Base-by-base conservation (phyloP, 2,113 vertebrate genomes). In the Spheniscus mendiculus region DNA sequence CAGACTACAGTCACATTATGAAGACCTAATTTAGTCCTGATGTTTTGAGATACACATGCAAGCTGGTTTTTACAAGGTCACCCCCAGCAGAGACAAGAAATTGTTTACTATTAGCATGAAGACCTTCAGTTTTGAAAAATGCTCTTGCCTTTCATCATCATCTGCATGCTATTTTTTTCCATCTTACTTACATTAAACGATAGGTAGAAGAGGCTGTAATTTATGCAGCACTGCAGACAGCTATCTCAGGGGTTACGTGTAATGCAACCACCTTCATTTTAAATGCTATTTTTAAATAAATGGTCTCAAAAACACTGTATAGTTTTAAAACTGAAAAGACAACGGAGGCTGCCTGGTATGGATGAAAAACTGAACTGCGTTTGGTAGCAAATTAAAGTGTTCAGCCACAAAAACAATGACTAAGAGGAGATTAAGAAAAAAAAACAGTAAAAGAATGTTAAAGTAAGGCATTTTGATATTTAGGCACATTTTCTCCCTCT, bases 31-130 rank as follows among this genome's bases (percentile, higher is more conserved):
- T 93, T 85, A 87, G 93, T 20, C 78, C 89, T 62, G 61, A 49
- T 93, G 91, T 85, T 92, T 90, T 56, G 65, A 89, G 80, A 89
- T 63, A 56, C 80, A 56, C 80, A 59, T 7, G 58, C 81, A 91
- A 80, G 65, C 77, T 82, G 50, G 15, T 73, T 89, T 85, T 36
- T 7, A 30, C 81, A 97, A 96, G 95, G 96, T 96, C 89, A 97
- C 62, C 91, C 63, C 84, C 84, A 65, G 55, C 69, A 87, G 72
- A 92, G 77, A n/a, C 23, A 15, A 74, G 65, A 63, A 17, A 4
- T 73, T 56, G 80, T 84, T 82, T 63, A 34, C 77, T 69, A 6
- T 58, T 70, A 82, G 49, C 0, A 0, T 32, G 18, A 65, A 87
- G 93, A 87, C 84, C 89, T 96, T 85, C 93, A 76, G 62, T n/a